Evolutionary conservation across 2,113 vertebrate species (phyloP), one percentile per base, ranked within the genome.

Genomic region (Daboia siamensis): DNA sequence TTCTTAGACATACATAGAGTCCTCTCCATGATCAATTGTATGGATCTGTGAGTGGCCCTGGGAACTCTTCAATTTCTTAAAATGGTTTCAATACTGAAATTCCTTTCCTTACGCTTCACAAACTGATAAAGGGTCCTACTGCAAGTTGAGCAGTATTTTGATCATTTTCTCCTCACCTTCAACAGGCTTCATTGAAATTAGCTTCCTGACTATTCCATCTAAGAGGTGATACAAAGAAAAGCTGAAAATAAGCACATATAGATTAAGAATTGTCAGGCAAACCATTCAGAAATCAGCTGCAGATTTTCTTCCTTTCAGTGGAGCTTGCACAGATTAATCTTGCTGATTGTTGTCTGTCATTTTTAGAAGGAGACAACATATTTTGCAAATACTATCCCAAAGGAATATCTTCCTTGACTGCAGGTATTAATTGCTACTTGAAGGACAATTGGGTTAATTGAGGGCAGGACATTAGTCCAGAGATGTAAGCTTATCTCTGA

Each of bases 401-500:
- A 86, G 46, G 29, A 85, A 69, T 56, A 12, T 11, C 39, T 92
- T 51, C 61, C 44, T 33, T 64, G 23, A 5, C 51, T 90, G 48
- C 29, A 52, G 6, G 95, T 94, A 95, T 96, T 96, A 95, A 94
- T 97, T 97, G 96, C 95, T 95, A 94, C 94, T 96, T 95, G 95
- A 94, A 57, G 54, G 55, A 88, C 96, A 87, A 93, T 92, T 96
- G 96, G 96, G 96, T 97, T 95, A 97, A 97, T 92, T 96, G 96
- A 96, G 97, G 97, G 96, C 95, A 97, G 94, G 96, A 93, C 95
- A 95, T 95, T 93, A 92, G 94, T 93, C 93, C 96, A 96, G 93
- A 96, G 96, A 96, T 94, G 89, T 93, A 94, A 93, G 94, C 94
- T 97, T 97, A 96, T 96, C 95, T 96, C 93, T 94, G 96, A 96